Percentiles rank a stretch among this genome's conserved stretches.
phyloP scores from a whole-genome alignment of 2,797 vertebrate species.

The Kryptopterus vitreolus region DNA sequence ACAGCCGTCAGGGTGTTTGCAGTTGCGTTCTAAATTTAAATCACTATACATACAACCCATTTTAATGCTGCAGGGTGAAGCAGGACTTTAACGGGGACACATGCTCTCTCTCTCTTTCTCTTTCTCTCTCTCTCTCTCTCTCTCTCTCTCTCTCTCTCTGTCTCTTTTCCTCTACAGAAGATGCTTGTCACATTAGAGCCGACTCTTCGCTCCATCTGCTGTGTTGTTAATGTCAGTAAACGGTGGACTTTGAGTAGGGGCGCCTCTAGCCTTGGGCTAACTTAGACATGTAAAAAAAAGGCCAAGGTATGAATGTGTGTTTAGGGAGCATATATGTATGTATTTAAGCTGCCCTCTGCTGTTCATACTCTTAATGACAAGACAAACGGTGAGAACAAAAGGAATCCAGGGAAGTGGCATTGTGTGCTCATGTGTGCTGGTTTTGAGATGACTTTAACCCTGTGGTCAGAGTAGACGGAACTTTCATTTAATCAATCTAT shows the following conservation, averaged over 20 bases:
- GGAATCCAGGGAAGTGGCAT: slow-evolving; percentile 35
- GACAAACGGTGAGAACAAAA: slow-evolving; percentile 62
- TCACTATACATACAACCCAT: slow-evolving; percentile 4
- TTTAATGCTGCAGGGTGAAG: neutral
- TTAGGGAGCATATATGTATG: slow-evolving; percentile 77
- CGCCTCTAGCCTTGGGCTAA: slow-evolving; percentile 17
- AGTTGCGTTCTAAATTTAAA: neutral
- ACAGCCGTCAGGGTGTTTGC: neutral
- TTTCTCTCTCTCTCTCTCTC: too few relatives aligned
- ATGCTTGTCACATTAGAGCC: slow-evolving; percentile 28
- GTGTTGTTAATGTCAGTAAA: slow-evolving; percentile 34
- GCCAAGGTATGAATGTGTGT: slow-evolving; percentile 35
- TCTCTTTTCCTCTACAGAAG: slow-evolving; percentile 7
- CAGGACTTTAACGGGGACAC: slow-evolving; percentile 14
- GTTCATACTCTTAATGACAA: slow-evolving; percentile 79
- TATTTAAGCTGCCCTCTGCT: slow-evolving; percentile 99
- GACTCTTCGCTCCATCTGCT: slow-evolving; percentile 28
- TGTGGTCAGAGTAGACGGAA: neutral
- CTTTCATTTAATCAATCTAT: neutral
- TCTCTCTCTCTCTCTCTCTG: too few relatives aligned
- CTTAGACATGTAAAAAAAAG: slow-evolving; percentile 37
- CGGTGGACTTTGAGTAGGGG: slow-evolving; percentile 30
- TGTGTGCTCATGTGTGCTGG: neutral
- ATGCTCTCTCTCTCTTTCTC: too few relatives aligned
- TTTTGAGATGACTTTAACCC: too few relatives aligned